Evolutionary conservation across 1,140 invertebrate species (phyloP), one percentile per base, ranked within the genome.

Genomic region (Notospermus geniculatus): DNA sequence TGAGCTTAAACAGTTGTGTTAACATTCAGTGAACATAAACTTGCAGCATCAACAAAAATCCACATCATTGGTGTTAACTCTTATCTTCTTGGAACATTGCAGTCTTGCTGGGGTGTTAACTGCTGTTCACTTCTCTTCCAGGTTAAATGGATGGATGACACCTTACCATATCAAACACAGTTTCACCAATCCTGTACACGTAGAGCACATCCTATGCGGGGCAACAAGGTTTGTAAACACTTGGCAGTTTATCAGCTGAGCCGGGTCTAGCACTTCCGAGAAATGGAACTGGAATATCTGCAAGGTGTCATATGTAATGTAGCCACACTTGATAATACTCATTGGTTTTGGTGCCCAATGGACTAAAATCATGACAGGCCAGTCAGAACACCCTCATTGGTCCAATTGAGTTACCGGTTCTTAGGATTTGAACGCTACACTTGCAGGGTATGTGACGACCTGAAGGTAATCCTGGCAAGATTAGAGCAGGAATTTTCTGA

Each of bases 101-200:
- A 54, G 52, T 55, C 7, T 50, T 30, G 28, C 17, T 1, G n/a
- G 0, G 17, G 15, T 27, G 29, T 27, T 28, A 9, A 15, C 22
- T 43, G 23, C 19, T 22, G 23, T 45, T 30, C n/a, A 32, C 17
- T 36, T 22, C 28, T 2, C 13, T 32, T 43, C 0, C 36, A 64
- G 54, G 2, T 45, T 67, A 17, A 46, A 57, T 5, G 71, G 71
- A 2, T 72, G 71, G 71, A 53, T 72, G 55, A 65, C 75, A 59
- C 72, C 75, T 0, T 78, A 73, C 57, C 70, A 73, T 59, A 54
- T 78, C 28, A 64, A 68, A 39, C 61, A 71, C 43, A 69, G 68
- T 13, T 77, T 75, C 58, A 62, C 67, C 45, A 78, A 78, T 57
- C 74, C 73, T 9, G 67, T 72, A 23, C 73, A 78, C 63, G 19